A percentile compares a stretch with the other conserved stretches of the same genome.
These are phyloP conservation scores for Sebastes iracundus DNA, from an alignment of 2,797 vertebrate genomes.

Conservation along the genomic window DNA sequence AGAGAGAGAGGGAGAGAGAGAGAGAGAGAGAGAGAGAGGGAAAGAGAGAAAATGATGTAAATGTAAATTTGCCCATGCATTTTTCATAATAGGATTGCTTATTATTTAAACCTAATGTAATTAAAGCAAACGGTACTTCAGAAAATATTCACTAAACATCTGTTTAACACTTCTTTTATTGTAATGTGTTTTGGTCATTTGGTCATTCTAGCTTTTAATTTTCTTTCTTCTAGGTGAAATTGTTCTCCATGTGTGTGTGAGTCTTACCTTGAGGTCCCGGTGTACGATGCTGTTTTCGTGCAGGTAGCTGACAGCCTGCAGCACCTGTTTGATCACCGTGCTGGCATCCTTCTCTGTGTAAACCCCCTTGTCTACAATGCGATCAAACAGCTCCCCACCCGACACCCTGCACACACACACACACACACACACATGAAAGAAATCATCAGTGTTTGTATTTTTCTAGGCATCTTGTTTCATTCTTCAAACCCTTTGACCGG, in stretches of 20 bases:
- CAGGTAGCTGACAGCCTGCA: conserved; percentile 92
- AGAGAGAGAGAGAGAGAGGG: too few species aligned
- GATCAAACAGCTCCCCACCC: conserved; percentile 94
- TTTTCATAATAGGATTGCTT: background rate
- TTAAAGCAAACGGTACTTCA: background rate
- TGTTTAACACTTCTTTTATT: background rate
- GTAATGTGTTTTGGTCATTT: background rate
- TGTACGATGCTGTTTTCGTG: conserved; percentile 93
- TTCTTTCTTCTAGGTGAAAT: background rate
- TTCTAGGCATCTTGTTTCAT: background rate
- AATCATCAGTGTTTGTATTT: background rate
- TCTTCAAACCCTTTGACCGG: background rate
- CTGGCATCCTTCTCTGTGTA: conserved; percentile 96
- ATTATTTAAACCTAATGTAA: background rate
- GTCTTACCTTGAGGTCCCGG: conserved; percentile 91
- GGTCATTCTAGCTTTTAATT: background rate
- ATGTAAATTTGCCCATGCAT: background rate
- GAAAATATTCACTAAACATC: background rate
- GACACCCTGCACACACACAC: conserved; percentile 84
- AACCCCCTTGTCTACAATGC: conserved; percentile 90
- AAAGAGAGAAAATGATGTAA: background rate
- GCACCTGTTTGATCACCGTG: conserved; percentile 90
- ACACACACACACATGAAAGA: background rate
- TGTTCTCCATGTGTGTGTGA: background rate
- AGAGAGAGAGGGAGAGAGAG: background rate